Conservation (phyloP, 92 coral and sea anemone species). For the Epizoanthus illoricatus region DNA sequence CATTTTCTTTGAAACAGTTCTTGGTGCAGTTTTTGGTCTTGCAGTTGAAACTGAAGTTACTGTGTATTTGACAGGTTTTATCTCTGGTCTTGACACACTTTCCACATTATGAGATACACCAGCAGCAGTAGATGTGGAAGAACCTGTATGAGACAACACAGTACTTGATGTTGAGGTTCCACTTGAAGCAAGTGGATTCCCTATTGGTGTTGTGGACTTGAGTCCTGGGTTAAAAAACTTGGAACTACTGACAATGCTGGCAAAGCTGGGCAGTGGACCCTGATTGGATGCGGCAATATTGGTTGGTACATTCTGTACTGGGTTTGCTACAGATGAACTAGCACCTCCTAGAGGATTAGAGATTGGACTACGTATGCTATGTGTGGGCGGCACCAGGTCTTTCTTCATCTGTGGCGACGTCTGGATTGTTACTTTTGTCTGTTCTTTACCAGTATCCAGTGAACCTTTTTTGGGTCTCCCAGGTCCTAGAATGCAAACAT, state of each 20-base stretch:
- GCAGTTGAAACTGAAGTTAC: background rate
- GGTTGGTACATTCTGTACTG: constrained; percentile 89
- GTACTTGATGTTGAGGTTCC: background rate
- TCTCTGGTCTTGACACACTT: constrained; percentile 2
- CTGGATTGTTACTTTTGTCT: constrained; percentile 4
- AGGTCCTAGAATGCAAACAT: background rate
- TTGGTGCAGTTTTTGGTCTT: background rate
- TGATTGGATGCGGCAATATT: constrained; percentile 73
- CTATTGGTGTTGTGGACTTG: background rate
- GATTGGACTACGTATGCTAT: constrained; percentile 46
- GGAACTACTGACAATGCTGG: constrained; percentile 86
- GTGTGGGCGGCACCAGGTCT: constrained; percentile 11
- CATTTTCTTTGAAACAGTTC: background rate
- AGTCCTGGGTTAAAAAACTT: constrained; percentile 80
- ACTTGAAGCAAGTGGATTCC: constrained; percentile 9
- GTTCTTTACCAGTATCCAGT: constrained; percentile 14
- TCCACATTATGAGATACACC: too few relatives aligned
- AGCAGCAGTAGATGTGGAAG: too few relatives aligned
- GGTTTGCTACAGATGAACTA: constrained; percentile 58
- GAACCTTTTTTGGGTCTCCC: constrained; percentile 11
- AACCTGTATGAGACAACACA: background rate
- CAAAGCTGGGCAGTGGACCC: constrained; percentile 89
- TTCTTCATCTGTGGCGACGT: constrained; percentile 30
- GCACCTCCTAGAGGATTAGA: constrained; percentile 55
- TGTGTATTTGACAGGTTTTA: constrained; percentile 3